Percentiles rank a stretch among this genome's conserved stretches.
Conservation (phyloP, 2,113 vertebrate genomes). For the Tautogolabrus adspersus region DNA sequence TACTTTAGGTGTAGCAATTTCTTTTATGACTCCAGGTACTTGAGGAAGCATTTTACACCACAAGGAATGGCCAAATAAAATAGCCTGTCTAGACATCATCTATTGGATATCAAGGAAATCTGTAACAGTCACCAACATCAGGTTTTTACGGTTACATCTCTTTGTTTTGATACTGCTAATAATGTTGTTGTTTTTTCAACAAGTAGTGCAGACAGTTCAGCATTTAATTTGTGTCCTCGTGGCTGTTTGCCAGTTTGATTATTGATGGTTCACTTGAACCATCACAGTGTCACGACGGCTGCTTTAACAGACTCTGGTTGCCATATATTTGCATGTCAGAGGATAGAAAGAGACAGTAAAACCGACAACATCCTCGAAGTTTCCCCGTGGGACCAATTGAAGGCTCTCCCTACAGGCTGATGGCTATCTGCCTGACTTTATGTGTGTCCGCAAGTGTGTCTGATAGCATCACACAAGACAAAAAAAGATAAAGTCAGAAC, state of each 20-base stretch:
- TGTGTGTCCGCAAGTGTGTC: constrained; percentile 5
- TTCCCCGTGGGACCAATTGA: constrained; percentile 42
- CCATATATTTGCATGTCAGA: constrained; percentile 29
- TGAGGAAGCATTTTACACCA: not conserved
- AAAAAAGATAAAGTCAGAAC: constrained; percentile 12
- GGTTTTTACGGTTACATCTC: not conserved
- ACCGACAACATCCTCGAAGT: constrained; percentile 12
- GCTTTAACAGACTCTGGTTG: constrained; percentile 14
- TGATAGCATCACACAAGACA: constrained; percentile 19
- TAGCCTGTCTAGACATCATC: not conserved
- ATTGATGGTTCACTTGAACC: constrained; percentile 20
- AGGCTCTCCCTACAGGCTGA: constrained; percentile 39
- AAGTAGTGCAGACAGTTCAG: not conserved
- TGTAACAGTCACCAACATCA: not conserved
- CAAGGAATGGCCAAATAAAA: too few relatives aligned
- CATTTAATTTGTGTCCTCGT: not conserved
- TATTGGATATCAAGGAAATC: not conserved
- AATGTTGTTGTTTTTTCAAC: not conserved
- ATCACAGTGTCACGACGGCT: not conserved
- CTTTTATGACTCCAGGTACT: not conserved
- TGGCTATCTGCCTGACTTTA: constrained; percentile 54
- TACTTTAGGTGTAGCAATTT: not conserved
- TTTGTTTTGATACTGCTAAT: not conserved
- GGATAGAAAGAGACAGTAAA: constrained; percentile 31
- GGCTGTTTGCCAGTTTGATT: constrained; percentile 17